Evolutionary conservation across 2,888 invertebrate genomes (phyloP).

Genomic region (Hirtodrosophila confusa): DNA sequence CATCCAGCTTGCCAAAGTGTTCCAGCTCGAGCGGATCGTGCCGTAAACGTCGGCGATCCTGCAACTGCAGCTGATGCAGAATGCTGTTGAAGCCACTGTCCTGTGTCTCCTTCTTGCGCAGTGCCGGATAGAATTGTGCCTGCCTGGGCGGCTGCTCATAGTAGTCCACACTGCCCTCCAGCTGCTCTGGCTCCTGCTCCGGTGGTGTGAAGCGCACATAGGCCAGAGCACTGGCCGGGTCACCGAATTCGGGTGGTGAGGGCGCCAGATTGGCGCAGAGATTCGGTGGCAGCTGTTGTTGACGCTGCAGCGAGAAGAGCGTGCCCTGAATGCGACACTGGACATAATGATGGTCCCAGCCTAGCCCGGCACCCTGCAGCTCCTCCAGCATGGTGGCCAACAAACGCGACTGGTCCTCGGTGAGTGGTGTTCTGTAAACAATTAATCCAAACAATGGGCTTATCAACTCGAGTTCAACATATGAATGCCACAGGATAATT

Average conservation of each 20-base stretch:
- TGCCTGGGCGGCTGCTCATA: slow-evolving; percentile 33
- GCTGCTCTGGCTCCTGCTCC: slow-evolving; percentile 22
- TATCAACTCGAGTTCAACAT: slow-evolving; percentile 1
- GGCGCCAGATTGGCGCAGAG: slow-evolving; percentile 84
- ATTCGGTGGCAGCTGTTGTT: slow-evolving; percentile 83
- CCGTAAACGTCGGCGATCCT: slow-evolving; percentile 76
- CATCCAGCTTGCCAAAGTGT: slow-evolving; percentile 75
- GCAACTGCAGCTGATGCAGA: slow-evolving; percentile 70
- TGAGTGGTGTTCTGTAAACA: slow-evolving; percentile 78
- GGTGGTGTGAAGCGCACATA: slow-evolving; percentile 92
- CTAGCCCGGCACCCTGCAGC: slow-evolving; percentile 84
- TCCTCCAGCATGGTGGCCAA: slow-evolving; percentile 84
- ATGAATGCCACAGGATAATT: slow-evolving; percentile 37
- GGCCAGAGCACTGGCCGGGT: slow-evolving; percentile 89
- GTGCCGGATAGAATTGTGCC: slow-evolving; percentile 85
- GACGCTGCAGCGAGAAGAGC: slow-evolving; percentile 82
- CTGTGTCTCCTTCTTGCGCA: slow-evolving; percentile 83
- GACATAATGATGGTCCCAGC: slow-evolving; percentile 84
- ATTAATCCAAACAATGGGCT: neutral
- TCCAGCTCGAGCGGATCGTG: slow-evolving; percentile 79
- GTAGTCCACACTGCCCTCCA: slow-evolving; percentile 36
- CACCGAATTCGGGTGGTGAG: slow-evolving; percentile 83
- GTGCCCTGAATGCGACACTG: slow-evolving; percentile 84
- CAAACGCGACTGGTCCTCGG: slow-evolving; percentile 83
- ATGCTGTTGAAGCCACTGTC: slow-evolving; percentile 69